Evolutionary conservation across 35 echinoderm and acorn worm species (phyloP), one percentile per base, ranked within the genome.

Genomic region (Amphiura filiformis): DNA sequence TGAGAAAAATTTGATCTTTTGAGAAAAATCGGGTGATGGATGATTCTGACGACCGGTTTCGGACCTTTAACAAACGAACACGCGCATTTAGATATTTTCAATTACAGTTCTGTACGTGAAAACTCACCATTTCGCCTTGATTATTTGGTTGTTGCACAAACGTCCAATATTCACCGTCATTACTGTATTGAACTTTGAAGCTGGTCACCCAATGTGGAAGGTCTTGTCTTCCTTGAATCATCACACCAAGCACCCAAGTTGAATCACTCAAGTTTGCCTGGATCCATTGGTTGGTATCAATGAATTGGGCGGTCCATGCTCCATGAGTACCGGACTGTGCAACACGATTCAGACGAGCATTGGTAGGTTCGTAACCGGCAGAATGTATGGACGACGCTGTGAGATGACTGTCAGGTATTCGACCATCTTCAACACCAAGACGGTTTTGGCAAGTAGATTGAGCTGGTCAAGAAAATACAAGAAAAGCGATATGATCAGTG

Each of bases 111-210:
- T n/a, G n/a, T n/a, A n/a, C n/a, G n/a, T n/a, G n/a, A n/a, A n/a
- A n/a, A n/a, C n/a, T n/a, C n/a, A n/a, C n/a, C n/a, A n/a, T n/a
- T n/a, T n/a, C n/a, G n/a, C n/a, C n/a, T n/a, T n/a, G n/a, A n/a
- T n/a, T n/a, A n/a, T n/a, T n/a, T n/a, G n/a, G n/a, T n/a, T n/a
- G n/a, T n/a, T n/a, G n/a, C n/a, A 52, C 44, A 52, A 11, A 52
- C 7, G 20, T 52, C 44, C 44, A 52, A 20, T 52, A 11, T 11
- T 81, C 11, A 37, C 35, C 35, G 38, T 81, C 80, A 36, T 15
- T 26, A 30, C 80, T 81, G 80, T 81, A 81, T 22, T 36, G 11
- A 37, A 81, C 80, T 81, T 36, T 40, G 30, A 37, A 81, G 15
- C 20, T 38, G 4, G 7, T 35, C 11, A 81, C 80, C 80, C 80